These are phyloP conservation scores for Muscidifurax raptorellus DNA, from an alignment of 1,140 invertebrate species.

Conservation along the genomic window DNA sequence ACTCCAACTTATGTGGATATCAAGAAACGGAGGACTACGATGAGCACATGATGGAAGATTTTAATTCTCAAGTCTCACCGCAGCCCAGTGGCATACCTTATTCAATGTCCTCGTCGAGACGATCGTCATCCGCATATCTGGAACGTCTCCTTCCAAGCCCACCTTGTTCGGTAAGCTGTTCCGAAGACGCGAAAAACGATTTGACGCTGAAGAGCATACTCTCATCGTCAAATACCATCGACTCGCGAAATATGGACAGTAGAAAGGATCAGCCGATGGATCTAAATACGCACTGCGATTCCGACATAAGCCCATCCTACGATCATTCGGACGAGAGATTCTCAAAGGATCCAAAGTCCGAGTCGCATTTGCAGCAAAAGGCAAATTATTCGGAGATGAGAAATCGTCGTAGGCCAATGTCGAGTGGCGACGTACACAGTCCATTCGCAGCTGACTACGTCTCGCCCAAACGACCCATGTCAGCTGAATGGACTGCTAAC, in stretches of 20 bases:
- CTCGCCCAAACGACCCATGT: slow-evolving; percentile 57
- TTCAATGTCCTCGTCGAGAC: slow-evolving; percentile 58
- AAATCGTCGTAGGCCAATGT: slow-evolving; percentile 55
- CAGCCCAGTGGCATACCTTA: slow-evolving; percentile 80
- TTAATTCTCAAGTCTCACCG: slow-evolving; percentile 77
- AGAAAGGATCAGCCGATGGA: slow-evolving; percentile 56
- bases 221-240: slow-evolving; percentile 57
- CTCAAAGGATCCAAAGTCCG: not conserved
- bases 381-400: not conserved
- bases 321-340: slow-evolving; percentile 16
- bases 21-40: slow-evolving; percentile 61
- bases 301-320: slow-evolving; percentile 2
- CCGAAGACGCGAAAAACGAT: slow-evolving; percentile 70
- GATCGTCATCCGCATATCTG: slow-evolving; percentile 63
- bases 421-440: slow-evolving; percentile 60
- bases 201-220: slow-evolving; percentile 66
- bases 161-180: slow-evolving; percentile 72
- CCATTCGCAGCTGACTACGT: slow-evolving; percentile 54
- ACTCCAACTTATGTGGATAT: slow-evolving; percentile 53
- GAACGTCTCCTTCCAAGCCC: slow-evolving; percentile 70
- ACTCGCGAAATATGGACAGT: slow-evolving; percentile 55
- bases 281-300: not conserved
- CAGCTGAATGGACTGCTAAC: slow-evolving; percentile 56
- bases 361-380: not conserved
- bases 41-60: slow-evolving; percentile 62